Base-by-base conservation (phyloP, 2,888 invertebrate genomes). In the Lypha dubia region DNA sequence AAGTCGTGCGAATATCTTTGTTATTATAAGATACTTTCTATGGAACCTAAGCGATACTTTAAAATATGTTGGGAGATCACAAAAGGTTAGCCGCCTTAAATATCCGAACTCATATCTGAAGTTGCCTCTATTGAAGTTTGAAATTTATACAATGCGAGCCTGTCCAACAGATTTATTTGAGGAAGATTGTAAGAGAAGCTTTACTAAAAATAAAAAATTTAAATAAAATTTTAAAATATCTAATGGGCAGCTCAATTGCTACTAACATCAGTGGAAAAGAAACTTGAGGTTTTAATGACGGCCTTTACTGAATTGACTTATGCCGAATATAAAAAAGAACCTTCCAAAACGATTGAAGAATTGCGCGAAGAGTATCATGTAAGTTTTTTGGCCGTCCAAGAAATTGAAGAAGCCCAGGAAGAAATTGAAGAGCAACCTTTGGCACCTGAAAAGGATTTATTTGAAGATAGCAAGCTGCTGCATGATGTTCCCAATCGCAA, bases 71-170 rank as follows among this genome's bases (percentile, higher is more conserved):
- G 89, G 90, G 74, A 89, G 89, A 0, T 84, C 87, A 11, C 79
- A 87, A 0, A 89, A 87, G 51, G 8, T 86, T 0, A 28, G 88
- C 13, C 88, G 87, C 3, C 35, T 88, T 0, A 76, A 84, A n/a
- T 92, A 92, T 88, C 91, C 92, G 0, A 90, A 88, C 44, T 86
- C 88, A 0, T 89, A 91, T 76, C 84, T 92, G 15, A 90, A 90
- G 74, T 80, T 92, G 44, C 92, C 92, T 3, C 83, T 92, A 6
- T 84, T 92, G 1, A 91, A 90, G 63, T 92, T 92, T 49, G 90
- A 91, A 71, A 89, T 89, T 88, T 86, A 90, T 0, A 88, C 88
- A 20, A 88, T 89, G 88, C 88, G 88, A 17, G 89, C 90, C n/a
- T 88, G 86, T 53, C 88, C 92, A 0, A 92, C 92, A 8, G 88